These are phyloP conservation scores for Holothuria glaberrima DNA, from an alignment of 35 echinoderm and acorn worm genomes.

Conservation along the genomic window DNA sequence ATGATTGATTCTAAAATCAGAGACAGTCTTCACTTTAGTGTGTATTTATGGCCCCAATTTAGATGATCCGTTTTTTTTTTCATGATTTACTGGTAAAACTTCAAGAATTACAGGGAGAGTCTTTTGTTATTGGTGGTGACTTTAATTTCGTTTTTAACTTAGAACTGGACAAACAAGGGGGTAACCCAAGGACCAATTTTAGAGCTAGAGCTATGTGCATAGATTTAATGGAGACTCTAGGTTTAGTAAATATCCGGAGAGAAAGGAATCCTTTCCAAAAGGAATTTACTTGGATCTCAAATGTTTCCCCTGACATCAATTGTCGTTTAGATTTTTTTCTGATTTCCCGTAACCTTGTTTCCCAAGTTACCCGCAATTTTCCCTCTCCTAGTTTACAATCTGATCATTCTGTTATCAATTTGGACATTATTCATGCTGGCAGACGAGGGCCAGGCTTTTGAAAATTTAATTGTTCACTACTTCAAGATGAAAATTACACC, in stretches of 20 bases:
- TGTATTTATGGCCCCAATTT: constrained; percentile 36
- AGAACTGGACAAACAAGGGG: too few relatives aligned
- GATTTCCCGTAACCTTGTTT: not conserved
- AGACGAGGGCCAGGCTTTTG: constrained; percentile 40
- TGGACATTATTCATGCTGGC: not conserved
- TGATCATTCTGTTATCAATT: not conserved
- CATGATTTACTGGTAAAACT: not conserved
- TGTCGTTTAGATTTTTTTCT: constrained; percentile 37
- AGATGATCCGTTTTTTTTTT: not conserved
- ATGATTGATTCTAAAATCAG: not conserved
- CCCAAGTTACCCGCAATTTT: not conserved
- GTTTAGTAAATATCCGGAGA: constrained; percentile 22
- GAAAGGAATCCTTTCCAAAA: constrained; percentile 18
- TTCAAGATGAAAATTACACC: not conserved
- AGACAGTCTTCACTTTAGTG: not conserved
- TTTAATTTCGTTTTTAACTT: constrained; percentile 50
- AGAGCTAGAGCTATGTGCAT: not conserved
- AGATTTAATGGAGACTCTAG: not conserved
- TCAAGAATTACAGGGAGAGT: not conserved
- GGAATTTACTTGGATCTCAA: constrained; percentile 36
- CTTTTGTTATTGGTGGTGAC: constrained; percentile 21
- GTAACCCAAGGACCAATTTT: not conserved
- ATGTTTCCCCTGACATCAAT: constrained; percentile 35
- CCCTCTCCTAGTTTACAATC: not conserved
- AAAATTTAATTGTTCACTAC: constrained; percentile 36